Evolutionary conservation across 2,888 invertebrate genomes (phyloP), one percentile per base, ranked within the genome.

Genomic region (Eupithecia insigniata): DNA sequence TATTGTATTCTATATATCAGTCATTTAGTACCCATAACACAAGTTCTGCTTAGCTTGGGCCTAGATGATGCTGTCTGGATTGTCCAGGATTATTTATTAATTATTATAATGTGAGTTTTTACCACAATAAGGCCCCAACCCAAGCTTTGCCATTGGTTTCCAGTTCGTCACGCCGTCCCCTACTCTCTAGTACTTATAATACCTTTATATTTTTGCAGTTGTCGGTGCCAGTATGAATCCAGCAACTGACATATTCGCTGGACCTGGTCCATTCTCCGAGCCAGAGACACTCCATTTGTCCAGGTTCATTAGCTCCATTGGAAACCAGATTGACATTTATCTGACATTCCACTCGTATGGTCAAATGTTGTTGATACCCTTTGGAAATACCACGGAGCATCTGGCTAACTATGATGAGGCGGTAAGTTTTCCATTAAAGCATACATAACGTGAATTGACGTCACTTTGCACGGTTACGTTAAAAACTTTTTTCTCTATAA

Each of bases 341-440:
- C 85, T 97, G 2, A 95, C 96, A 0, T 95, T 97, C 84, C 97
- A 98, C 85, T 96, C 97, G 0, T 97, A 95, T 80, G 96, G 96
- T 0, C 97, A 97, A 81, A 89, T 96, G 43, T 85, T 97, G 30
- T 87, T 97, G 67, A 86, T 96, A 70, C 97, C 97, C 0, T 97
- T 96, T 85, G 97, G 97, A 0, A 95, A 96, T 80, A 95, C 96
- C 0, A 87, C 86, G 0, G 88, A 90, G 0, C 95, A 95, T 72
- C 84, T 95, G 26, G 95, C 94, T 0, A 96, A 96, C 82, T 95
- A 95, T 77, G 81, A 95, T 71, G 95, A 96, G 80, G 89, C 95
- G 81, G 96, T 96, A 87, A 88, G 92, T 85, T 28, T 65, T 18
- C 7, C 7, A 22, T 51, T 51, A n/a, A 51, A n/a, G n/a, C n/a